Evolutionary conservation across 2,797 vertebrate genomes (phyloP), one percentile per base, ranked within the genome.

Genomic region (Borostomias antarcticus): DNA sequence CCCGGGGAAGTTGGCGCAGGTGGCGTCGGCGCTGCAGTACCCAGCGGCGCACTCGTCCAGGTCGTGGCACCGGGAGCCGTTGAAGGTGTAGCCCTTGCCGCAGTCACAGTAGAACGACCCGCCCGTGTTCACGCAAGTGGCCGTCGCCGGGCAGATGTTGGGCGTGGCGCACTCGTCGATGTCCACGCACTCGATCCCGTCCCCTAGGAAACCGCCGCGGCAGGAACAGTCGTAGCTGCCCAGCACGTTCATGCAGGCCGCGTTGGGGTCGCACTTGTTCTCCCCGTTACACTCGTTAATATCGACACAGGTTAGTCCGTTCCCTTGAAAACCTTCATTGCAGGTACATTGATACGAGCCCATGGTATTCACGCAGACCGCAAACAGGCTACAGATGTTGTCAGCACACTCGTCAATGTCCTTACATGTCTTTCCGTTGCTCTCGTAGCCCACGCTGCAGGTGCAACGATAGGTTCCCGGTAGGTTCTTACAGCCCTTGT

Each of bases 61-160:
- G 48, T 95, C 93, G 0, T 67, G 5, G 64, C 94, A 95, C 10
- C 40, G 59, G 0, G 81, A 86, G 62, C 54, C 68, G 50, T 85
- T 93, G 40, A 90, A 88, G 64, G 76, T 23, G 53, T 86, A 94
- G 19, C 94, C 94, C 0, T 8, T 67, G 29, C 88, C 88, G 47
- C 94, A 95, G 66, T 93, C 82, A 1, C 94, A 94, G 72, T 64
- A 73, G 79, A 84, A 92, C 0, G 91, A 92, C 1, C 94, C 94
- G 0, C 19, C 67, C 0, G 82, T 92, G 82, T 95, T 94, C 68
- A 92, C 70, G 1, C 93, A 95, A 29, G 26, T 78, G 5, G 91
- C 85, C 6, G 33, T 67, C 29, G 78, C 72, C 2, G 93, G 86
- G 64, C 94, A 95, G 33, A 73, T 81, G 52, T 81, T 58, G 37